These are phyloP conservation scores for Eriocheir sinensis DNA, from an alignment of 1,140 invertebrate species.

Conservation along the genomic window DNA sequence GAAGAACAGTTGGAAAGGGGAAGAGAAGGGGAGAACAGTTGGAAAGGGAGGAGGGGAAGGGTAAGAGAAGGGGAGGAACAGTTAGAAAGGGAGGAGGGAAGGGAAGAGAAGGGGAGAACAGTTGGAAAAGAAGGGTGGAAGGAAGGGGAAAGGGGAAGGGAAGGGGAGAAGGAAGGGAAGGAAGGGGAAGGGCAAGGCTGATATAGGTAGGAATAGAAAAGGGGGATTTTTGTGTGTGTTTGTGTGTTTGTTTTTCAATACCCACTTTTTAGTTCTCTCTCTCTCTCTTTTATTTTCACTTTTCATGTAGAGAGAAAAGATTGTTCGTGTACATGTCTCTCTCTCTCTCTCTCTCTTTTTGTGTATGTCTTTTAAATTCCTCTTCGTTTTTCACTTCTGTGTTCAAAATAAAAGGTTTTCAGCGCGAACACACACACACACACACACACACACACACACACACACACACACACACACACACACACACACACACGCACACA, in stretches of 20 bases:
- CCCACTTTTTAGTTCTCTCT: not conserved
- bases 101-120: not conserved
- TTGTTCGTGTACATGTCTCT: too few species aligned
- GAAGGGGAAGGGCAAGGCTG: not conserved
- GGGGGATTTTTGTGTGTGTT: too few species aligned
- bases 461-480: not conserved
- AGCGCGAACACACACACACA: not conserved
- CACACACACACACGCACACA: not conserved
- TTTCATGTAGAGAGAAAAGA: too few species aligned
- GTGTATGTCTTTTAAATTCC: not conserved
- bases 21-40: too few species aligned
- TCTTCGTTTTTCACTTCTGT: not conserved
- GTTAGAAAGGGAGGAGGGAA: not conserved
- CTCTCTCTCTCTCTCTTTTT: not conserved
- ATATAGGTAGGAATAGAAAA: not conserved
- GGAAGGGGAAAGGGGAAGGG: not conserved
- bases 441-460: conserved; percentile 19
- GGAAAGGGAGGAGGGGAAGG: not conserved
- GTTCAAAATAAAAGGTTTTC: not conserved
- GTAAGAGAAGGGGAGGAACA: not conserved
- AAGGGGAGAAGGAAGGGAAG: not conserved
- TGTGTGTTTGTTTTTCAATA: not conserved
- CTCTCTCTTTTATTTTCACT: not conserved
- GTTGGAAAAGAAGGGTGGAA: not conserved
- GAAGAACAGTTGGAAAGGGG: too few species aligned